Evolutionary conservation across 2,113 vertebrate genomes (phyloP), one percentile per base, ranked within the genome.

Genomic region (Oreochromis niloticus): DNA sequence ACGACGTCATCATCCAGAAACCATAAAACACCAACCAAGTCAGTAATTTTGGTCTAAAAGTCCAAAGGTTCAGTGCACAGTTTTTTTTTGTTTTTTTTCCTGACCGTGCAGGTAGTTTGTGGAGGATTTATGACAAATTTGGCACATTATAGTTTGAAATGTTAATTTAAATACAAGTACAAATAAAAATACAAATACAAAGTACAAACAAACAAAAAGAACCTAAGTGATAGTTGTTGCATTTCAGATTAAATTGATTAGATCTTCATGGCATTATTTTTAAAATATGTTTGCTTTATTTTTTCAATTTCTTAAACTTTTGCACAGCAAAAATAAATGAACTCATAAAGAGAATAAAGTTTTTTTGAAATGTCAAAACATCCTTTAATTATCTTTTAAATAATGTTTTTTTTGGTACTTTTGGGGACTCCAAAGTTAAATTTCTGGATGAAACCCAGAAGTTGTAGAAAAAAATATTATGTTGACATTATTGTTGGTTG

Each of bases 351-450:
- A 36, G 17, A 27, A 27, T 27, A 27, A 27, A 27, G 27, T 59
- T 30, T 30, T 30, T 1, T 7, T 7, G 0, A 61, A 63, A 66
- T n/a, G 32, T n/a, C 32, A 68, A 68, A 68, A 41, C 0, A 1
- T 7, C 34, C 4, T 68, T 14, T 41, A 71, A 71, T 43, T 71
- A 43, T 71, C n/a, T 71, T 71, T 36, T 7, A 43, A 22, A 22
- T 43, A 43, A 2, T 8, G 9, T 1, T 19, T 14, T 3, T 5
- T 41, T 39, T 19, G 10, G 57, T 34, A 61, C 57, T 61, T 61
- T 61, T 3, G 59, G 36, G 12, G 4, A 71, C n/a, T 43, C 4
- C 3, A 71, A 14, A 71, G 39, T 16, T 16, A 71, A n/a, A 43
- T 24, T 43, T 71, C 39, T 43, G 5, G n/a, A 24, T 71, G 39